Evolutionary conservation across 2,797 vertebrate genomes (phyloP), one percentile per base, ranked within the genome.

Genomic region (Ctenochaetus hawaiiensis): DNA sequence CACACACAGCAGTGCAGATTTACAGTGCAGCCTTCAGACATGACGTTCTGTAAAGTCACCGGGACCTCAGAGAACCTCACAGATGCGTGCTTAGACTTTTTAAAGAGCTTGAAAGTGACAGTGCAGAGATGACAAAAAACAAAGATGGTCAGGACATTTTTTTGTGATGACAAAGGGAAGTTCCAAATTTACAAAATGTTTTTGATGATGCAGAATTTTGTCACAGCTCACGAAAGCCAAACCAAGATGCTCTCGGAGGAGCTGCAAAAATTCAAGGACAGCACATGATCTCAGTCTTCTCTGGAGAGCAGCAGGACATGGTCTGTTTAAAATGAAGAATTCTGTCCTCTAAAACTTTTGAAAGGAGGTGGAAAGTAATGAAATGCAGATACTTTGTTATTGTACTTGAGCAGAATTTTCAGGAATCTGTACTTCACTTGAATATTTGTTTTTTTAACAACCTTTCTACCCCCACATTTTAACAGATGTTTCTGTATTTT

Each of bases 1-100:
- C 37, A 60, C 62, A 51, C 47, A 51, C 57, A 86, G 74, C 61
- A 75, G 53, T 80, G 72, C 71, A 80, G 72, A 82, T 87, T 86
- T 84, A 90, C 75, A 77, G 72, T 12, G 60, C 6, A 39, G 76
- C 67, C 74, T 67, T 86, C 39, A 76, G 53, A 85, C 58, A 44
- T 16, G 34, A 67, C 18, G 52, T 22, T 0, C 34, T 78, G 67
- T 43, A 82, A 78, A 74, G 78, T 81, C 14, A 51, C 37, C 1
- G 11, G 53, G 67, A 88, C 75, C 62, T 87, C 43, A 4, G 67
- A 75, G 52, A 83, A 78, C 73, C 66, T 37, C 12, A 44, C 20
- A 0, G 13, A 20, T 70, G 45, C 34, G 1, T 72, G 63, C 75
- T 77, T 65, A 59, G 41, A 72, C 59, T 34, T 80, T 64, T 68